Conservation (phyloP, 2,797 vertebrate genomes). For the Onychomys arenicola region DNA sequence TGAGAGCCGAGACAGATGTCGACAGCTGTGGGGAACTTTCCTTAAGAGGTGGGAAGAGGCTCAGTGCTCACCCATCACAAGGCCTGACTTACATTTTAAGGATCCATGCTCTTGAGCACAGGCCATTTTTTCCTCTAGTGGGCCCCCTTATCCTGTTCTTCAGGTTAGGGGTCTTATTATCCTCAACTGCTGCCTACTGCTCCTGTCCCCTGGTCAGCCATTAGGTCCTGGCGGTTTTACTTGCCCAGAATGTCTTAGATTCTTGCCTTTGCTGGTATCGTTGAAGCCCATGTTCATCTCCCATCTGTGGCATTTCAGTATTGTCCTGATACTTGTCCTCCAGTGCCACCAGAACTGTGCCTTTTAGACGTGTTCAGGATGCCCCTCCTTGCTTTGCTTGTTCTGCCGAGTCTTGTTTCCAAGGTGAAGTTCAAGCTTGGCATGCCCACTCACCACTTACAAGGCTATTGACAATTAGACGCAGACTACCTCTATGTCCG, state of each 20-base stretch:
- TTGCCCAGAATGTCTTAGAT: background rate
- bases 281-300: background rate
- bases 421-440: background rate
- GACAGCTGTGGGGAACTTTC: accelerated
- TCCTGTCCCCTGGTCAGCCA: background rate
- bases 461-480: background rate
- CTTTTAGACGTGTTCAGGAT: no score
- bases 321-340: background rate
- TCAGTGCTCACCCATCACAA: background rate
- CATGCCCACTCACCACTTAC: background rate
- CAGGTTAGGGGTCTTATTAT: background rate
- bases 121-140: background rate
- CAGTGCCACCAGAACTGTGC: background rate
- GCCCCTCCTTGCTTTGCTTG: background rate
- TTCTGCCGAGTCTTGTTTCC: background rate
- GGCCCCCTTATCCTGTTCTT: background rate
- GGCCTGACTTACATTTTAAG: background rate
- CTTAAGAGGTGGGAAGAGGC: background rate
- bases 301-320: accelerated
- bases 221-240: background rate
- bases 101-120: background rate
- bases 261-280: background rate
- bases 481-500: background rate
- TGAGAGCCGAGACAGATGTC: background rate
- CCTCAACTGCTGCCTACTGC: background rate